Evolutionary conservation across 1,140 invertebrate genomes (phyloP), one percentile per base, ranked within the genome.

Genomic region (Drosophila triauraria): DNA sequence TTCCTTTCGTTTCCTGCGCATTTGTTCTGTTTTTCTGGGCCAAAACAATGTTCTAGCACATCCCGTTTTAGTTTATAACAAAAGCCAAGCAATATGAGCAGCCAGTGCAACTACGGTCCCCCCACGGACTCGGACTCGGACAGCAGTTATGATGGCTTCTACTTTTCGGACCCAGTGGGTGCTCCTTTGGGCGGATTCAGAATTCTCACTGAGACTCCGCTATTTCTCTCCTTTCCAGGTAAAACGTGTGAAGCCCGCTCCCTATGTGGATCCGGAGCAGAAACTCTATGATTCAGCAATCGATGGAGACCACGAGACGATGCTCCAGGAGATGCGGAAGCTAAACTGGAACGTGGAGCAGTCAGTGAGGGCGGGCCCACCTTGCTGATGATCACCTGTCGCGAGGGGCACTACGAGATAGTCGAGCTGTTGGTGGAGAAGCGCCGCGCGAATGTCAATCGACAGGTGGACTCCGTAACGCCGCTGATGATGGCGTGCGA

Each of bases 101-200:
- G 23, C 4, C 25, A 43, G 6, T 43, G 43, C 30, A 6, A 12
- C 0, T 90, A 82, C 32, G 51, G 84, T 1, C 91, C 91, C n/a
- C 91, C 91, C 6, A 8, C 17, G 15, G 75, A 79, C 20, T 82
- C 78, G 8, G 76, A 91, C 61, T 92, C 91, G 1, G 91, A 92
- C 40, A 86, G 81, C 40, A 75, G 77, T 67, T 92, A 92, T 25
- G 91, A 92, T 38, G 91, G 91, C 1, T 92, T 91, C 48, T 86
- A 80, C 30, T 92, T 92, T 69, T 56, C 76, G n/a, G 71, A 83
- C 15, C 15, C 38, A 20, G 84, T 87, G 25, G 58, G 42, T 20
- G n/a, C 25, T 58, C 61, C 32, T 50, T 17, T 32, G 12, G 10
- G 8, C 4, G 1, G 1, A 13, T 17, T 10, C 2, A n/a, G 3